phyloP scores from a whole-genome alignment of 2,888 invertebrate species.

The Furcula furcula region DNA sequence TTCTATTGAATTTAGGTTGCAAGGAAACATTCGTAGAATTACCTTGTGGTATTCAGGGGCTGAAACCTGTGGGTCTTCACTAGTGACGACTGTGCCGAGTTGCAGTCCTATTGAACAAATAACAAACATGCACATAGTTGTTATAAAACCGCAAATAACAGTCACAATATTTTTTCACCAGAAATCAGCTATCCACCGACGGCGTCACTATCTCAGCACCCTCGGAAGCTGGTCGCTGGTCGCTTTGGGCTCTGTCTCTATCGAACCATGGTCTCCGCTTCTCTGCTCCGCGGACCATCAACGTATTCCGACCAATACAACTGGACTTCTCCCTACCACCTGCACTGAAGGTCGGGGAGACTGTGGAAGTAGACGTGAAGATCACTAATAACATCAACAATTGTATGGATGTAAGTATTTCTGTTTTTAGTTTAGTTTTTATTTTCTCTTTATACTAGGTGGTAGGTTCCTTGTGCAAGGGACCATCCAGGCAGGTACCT shows the following conservation, averaged over 20 bases:
- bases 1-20: too few relatives aligned
- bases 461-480: too few relatives aligned
- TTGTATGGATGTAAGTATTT: slow-evolving; percentile 85
- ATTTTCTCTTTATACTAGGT: not conserved
- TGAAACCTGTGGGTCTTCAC: too few relatives aligned
- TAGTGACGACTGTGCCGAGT: too few relatives aligned
- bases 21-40: too few relatives aligned
- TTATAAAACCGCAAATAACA: too few relatives aligned
- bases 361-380: slow-evolving; percentile 85
- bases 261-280: slow-evolving; percentile 77
- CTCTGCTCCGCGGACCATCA: slow-evolving; percentile 81
- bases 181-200: slow-evolving; percentile 80
- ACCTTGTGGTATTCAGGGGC: too few relatives aligned
- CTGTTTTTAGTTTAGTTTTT: slow-evolving; percentile 2
- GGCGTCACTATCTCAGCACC: slow-evolving; percentile 83
- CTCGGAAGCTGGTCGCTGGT: slow-evolving; percentile 84
- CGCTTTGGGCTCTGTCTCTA: slow-evolving; percentile 83
- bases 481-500: too few relatives aligned
- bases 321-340: slow-evolving; percentile 83
- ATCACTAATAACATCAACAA: slow-evolving; percentile 86
- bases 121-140: too few relatives aligned
- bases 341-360: slow-evolving; percentile 83
- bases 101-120: too few relatives aligned
- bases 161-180: slow-evolving; percentile 48
- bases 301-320: slow-evolving; percentile 83